Evolutionary conservation across 2,888 invertebrate species (phyloP), one percentile per base, ranked within the genome.

Genomic region (Linnaemya tessellans): DNA sequence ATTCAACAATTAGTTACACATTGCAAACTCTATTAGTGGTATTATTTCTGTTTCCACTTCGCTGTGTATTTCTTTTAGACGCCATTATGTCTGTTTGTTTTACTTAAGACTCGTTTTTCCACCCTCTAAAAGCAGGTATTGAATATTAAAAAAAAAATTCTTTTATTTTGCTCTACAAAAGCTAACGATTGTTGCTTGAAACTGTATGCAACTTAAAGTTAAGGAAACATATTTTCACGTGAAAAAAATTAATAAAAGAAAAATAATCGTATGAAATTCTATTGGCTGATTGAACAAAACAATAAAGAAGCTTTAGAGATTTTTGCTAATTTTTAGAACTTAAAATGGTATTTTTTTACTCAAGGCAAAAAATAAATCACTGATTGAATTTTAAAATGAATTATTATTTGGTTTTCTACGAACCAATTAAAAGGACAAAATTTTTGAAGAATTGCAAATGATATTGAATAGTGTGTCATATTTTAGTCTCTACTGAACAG

Each of bases 1-100:
- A 60, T 85, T 79, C 75, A 82, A 82, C 82, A 79, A 85, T 85
- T 85, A 85, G 82, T 79, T 85, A 60, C 79, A 82, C 79, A 82
- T 79, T 81, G 78, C 74, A 80, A 82, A 79, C 65, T 85, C 60
- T 75, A 71, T 85, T 82, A 79, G 78, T 78, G 22, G 51, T 13
- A 11, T 64, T 65, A 30, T 30, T 64, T 41, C 43, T 25, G 11
- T 46, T 54, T 64, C 8, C 46, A 9, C 13, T 56, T 51, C n/a
- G 43, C 18, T 20, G 15, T 64, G 51, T 30, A 56, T 73, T 60
- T 18, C 38, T 38, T 67, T 62, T 35, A 58, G 77, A 77, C 77
- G 67, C 77, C 77, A 73, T 58, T 25, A 51, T 58, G 80, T 77
- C 77, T 77, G 70, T 51, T 65, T 65, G 58, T 71, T 71, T 75